A percentile compares a stretch with the other conserved stretches of the same genome.
These are phyloP conservation scores for Marcusenius ussheri DNA, from an alignment of 2,113 vertebrate species.

Conservation along the genomic window DNA sequence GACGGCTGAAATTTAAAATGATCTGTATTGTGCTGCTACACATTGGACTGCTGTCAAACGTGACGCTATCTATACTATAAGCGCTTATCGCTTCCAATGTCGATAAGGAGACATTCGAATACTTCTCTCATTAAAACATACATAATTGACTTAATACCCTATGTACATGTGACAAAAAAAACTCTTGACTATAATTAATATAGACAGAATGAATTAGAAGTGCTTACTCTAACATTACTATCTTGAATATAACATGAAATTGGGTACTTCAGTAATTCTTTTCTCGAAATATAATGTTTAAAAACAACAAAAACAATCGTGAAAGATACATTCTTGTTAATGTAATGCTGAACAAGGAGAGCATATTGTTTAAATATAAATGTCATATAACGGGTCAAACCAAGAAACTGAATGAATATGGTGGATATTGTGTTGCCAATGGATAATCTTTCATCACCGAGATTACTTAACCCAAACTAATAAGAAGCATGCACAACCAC, in stretches of 20 bases:
- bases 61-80: not conserved
- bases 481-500: not conserved
- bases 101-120: not conserved
- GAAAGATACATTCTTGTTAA: not conserved
- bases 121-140: not conserved
- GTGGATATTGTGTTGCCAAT: not conserved
- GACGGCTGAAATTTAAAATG: not conserved
- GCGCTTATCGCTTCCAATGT: not conserved
- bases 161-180: not conserved
- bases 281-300: not conserved
- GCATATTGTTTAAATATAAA: not conserved
- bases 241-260: not conserved
- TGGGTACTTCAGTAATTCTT: not conserved
- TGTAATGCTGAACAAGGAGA: not conserved
- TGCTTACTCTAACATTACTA: not conserved
- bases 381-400: not conserved
- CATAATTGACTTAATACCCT: not conserved
- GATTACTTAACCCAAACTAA: not conserved
- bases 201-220: not conserved
- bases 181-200: not conserved
- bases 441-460: not conserved
- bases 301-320: not conserved
- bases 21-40: not conserved
- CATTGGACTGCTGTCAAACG: not conserved
- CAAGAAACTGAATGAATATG: not conserved